A percentile compares a stretch with the other conserved stretches of the same genome.
These are phyloP conservation scores for Fragum sueziense DNA, from an alignment of 2,888 invertebrate species.

Conservation along the genomic window DNA sequence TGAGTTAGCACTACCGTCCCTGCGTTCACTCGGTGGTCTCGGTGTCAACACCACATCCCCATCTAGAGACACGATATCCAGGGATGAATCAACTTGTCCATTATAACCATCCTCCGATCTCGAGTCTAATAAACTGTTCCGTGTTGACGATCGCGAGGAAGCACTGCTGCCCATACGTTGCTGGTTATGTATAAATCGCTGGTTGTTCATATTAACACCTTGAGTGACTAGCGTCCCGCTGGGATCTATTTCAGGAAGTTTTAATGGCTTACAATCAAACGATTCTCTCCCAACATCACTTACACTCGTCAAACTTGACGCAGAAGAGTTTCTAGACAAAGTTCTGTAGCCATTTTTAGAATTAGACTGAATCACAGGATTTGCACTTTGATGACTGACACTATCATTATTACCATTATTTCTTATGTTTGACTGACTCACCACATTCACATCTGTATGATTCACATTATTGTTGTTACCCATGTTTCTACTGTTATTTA, in stretches of 20 bases:
- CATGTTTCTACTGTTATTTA: neutral
- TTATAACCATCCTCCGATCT: conserved; percentile 46
- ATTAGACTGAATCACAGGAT: conserved; percentile 7
- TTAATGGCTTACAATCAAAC: conserved; percentile 56
- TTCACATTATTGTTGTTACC: neutral
- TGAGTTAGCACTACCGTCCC: conserved; percentile 39
- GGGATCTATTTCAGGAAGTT: conserved; percentile 71
- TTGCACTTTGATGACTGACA: neutral
- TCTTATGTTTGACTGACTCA: neutral
- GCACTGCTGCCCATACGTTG: conserved; percentile 46
- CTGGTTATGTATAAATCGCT: conserved; percentile 32
- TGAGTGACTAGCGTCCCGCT: conserved; percentile 73
- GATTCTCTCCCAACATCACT: conserved; percentile 39
- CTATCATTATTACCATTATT: neutral
- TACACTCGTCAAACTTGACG: conserved; percentile 52
- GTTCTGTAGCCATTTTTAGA: conserved; percentile 48
- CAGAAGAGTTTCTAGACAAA: conserved; percentile 43
- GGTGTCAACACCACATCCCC: conserved; percentile 61
- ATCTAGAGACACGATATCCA: conserved; percentile 65
- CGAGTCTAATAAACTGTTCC: conserved; percentile 58
- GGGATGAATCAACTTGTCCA: conserved; percentile 44
- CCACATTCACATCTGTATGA: neutral
- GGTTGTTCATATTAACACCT: conserved; percentile 60
- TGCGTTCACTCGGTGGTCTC: conserved; percentile 58
- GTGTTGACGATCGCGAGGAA: conserved; percentile 45